Evolutionary conservation across 2,113 vertebrate genomes (phyloP), one percentile per base, ranked within the genome.

Genomic region (Lucifuga dentata): DNA sequence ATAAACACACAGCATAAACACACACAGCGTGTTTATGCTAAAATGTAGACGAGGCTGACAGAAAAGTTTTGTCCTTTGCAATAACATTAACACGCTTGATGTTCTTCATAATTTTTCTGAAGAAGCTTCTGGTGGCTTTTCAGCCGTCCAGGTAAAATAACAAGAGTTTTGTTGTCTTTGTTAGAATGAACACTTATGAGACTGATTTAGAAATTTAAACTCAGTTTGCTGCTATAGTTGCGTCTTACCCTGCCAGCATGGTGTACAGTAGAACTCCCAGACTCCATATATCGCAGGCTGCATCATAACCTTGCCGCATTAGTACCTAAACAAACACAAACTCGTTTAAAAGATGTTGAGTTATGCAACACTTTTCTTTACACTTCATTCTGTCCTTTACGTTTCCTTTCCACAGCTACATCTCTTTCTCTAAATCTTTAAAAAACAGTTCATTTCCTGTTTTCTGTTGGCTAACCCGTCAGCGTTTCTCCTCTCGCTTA

Each of bases 201-300:
- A 61, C 15, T 16, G 33, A 26, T 33, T 43, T 5, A 35, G 3
- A 16, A 38, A 44, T 32, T 8, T 15, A 17, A 15, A 60, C 17
- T 6, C 2, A 67, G n/a, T n/a, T n/a, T n/a, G n/a, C n/a, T n/a
- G n/a, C n/a, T n/a, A n/a, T n/a, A n/a, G n/a, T n/a, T n/a, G n/a
- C n/a, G 39, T 50, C 90, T 86, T 67, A 93, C 92, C 93, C 93
- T 43, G 93, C 93, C 70, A 93, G 62, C 93, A 94, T 94, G 17
- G 93, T 94, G 45, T 93, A 94, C 17, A 94, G 83, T 41, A 94
- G 82, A 59, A 94, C 92, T 66, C 93, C 93, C 11, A 94, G 85
- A 73, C 93, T 94, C 93, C 93, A 94, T 73, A 94, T 94, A 63
- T 94, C 93, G 89, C 93, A 94, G 44, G 93, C 93, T 45, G 93